Percentiles rank a stretch among this genome's conserved stretches.
Evolutionary conservation across 2,888 invertebrate genomes (phyloP).

Genomic region (Chloromyia formosa): DNA sequence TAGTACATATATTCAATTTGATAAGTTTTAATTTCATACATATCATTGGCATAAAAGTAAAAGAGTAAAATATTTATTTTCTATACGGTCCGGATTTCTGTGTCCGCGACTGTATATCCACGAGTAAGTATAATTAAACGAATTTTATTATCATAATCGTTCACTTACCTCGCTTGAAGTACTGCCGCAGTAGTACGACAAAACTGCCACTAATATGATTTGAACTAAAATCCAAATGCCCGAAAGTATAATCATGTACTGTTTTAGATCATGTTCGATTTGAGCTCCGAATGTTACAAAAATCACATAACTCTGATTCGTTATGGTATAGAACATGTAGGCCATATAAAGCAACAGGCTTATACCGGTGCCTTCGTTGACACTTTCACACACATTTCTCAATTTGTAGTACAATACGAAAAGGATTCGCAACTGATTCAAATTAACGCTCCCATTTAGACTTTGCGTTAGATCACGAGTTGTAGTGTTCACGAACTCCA

Average conservation of each 20-base stretch:
- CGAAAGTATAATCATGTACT: conserved; percentile 55
- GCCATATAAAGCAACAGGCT: conserved; percentile 56
- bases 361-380: conserved; percentile 56
- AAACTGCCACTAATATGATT: conserved; percentile 52
- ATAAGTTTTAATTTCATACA: too few relatives aligned
- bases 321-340: conserved; percentile 59
- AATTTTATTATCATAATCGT: too few relatives aligned
- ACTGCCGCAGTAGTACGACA: conserved; percentile 33
- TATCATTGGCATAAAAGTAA: too few relatives aligned
- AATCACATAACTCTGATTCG: conserved; percentile 58
- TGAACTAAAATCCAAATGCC: conserved; percentile 54
- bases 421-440: conserved; percentile 56
- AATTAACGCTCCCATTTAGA: conserved; percentile 48
- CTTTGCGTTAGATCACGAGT: conserved; percentile 21
- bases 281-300: conserved; percentile 56
- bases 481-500: conserved; percentile 36
- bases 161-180: conserved; percentile 38
- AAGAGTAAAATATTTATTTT: too few relatives aligned
- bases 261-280: conserved; percentile 48
- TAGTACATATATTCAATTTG: too few relatives aligned
- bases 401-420: conserved; percentile 58
- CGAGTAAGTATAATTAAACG: too few relatives aligned
- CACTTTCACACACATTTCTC: conserved; percentile 56
- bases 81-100: too few relatives aligned
- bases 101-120: too few relatives aligned